phyloP scores from a whole-genome alignment of 2,797 vertebrate species.

The Gadopsis bispinosus region DNA sequence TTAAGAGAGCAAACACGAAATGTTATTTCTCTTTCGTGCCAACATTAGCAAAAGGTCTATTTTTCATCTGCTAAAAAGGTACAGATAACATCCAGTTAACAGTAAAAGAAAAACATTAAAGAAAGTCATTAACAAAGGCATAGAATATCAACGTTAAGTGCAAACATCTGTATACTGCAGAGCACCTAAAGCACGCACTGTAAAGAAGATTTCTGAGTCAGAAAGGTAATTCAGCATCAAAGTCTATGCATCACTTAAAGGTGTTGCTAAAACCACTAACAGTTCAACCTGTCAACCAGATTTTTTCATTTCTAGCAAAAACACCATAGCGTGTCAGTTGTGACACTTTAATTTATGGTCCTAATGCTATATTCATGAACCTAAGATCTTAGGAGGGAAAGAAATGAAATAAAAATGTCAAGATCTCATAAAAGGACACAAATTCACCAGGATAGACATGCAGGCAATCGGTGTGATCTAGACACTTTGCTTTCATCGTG shows the following conservation, averaged over 20 bases:
- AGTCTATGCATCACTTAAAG: slow-evolving; percentile 2
- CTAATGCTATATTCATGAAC: neutral
- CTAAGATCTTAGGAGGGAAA: neutral
- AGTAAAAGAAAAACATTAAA: neutral
- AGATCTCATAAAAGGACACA: neutral
- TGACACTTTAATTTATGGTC: neutral
- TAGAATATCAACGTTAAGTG: neutral
- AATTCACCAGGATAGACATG: neutral
- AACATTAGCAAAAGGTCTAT: neutral
- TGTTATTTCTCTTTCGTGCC: slow-evolving; percentile 2
- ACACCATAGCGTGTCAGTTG: too few relatives aligned
- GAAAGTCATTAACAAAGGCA: neutral
- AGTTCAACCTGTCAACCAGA: neutral
- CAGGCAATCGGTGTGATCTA: neutral
- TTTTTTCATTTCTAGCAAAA: neutral
- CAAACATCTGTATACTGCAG: neutral
- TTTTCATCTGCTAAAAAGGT: slow-evolving; percentile 13
- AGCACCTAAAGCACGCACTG: neutral
- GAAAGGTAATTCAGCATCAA: neutral
- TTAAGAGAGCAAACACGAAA: slow-evolving; percentile 1
- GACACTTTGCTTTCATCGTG: neutral
- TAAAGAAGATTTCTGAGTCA: neutral
- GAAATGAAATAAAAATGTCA: neutral
- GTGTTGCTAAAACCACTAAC: neutral
- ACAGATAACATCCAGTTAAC: slow-evolving; percentile 17